phyloP scores from a whole-genome alignment of 2,888 invertebrate genomes.

The Agrenia bidenticulata region DNA sequence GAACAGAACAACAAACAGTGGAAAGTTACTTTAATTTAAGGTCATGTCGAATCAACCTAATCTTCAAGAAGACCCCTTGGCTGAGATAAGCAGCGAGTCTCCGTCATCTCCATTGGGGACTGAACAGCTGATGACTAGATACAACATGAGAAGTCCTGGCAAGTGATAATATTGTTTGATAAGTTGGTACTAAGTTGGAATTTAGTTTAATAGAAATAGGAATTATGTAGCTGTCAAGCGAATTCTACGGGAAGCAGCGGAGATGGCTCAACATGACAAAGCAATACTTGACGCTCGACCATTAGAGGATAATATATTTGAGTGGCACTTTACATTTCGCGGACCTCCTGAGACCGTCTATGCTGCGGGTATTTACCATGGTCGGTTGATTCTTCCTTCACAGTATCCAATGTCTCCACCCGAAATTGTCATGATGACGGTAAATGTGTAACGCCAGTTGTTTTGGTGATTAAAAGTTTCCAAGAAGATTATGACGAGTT shows the following conservation, averaged over 20 bases:
- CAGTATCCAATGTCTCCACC: constrained; percentile 98
- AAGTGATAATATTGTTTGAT: background rate
- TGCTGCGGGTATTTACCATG: constrained; percentile 66
- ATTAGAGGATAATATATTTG: constrained; percentile 90
- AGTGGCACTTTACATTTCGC: constrained; percentile 95
- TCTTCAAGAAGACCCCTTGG: constrained; percentile 6
- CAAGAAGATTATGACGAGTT: background rate
- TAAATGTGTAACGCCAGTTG: constrained; percentile 56
- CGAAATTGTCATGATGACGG: constrained; percentile 86
- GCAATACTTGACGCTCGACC: constrained; percentile 82
- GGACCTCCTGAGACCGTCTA: constrained; percentile 87
- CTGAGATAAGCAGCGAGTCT: background rate
- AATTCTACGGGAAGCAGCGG: constrained; percentile 83
- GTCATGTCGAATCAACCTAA: background rate
- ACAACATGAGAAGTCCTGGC: constrained; percentile 10
- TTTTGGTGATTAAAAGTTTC: background rate
- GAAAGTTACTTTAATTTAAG: too few relatives aligned
- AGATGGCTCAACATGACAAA: constrained; percentile 81
- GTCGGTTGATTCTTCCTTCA: constrained; percentile 75
- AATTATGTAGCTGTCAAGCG: constrained; percentile 76
- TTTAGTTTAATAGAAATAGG: background rate
- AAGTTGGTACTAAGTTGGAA: background rate
- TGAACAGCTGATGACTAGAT: background rate
- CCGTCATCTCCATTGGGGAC: background rate
- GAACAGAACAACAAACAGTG: too few relatives aligned